These are phyloP conservation scores for Spodoptera exigua DNA, from an alignment of 2,888 invertebrate genomes.

Conservation along the genomic window DNA sequence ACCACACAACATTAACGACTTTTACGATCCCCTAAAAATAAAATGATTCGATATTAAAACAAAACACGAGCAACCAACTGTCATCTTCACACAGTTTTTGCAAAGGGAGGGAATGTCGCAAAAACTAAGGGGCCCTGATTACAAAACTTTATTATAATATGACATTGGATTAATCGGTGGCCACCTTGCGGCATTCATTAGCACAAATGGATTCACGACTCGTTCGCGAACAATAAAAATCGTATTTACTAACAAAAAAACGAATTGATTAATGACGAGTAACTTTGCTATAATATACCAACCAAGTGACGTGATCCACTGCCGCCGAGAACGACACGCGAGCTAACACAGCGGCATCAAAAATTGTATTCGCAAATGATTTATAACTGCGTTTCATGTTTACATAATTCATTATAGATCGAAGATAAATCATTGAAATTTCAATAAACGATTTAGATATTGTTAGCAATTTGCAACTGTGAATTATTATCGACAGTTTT, in stretches of 20 bases:
- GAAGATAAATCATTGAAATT: constrained; percentile 28
- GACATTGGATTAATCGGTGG: constrained; percentile 82
- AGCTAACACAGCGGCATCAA: constrained; percentile 29
- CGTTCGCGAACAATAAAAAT: constrained; percentile 83
- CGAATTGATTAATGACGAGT: constrained; percentile 83
- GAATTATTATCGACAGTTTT: constrained; percentile 43
- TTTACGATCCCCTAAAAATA: constrained; percentile 15
- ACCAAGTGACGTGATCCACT: constrained; percentile 41
- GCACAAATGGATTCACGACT: constrained; percentile 80
- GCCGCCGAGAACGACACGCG: constrained; percentile 40
- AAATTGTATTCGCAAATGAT: constrained; percentile 38
- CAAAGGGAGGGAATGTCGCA: constrained; percentile 57
- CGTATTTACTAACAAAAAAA: constrained; percentile 79
- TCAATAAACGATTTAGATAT: constrained; percentile 50
- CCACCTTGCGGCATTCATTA: constrained; percentile 86
- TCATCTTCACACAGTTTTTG: constrained; percentile 69
- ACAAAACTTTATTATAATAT: constrained; percentile 76
- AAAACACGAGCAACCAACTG: constrained; percentile 62
- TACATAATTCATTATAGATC: constrained; percentile 39
- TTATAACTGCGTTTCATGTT: constrained; percentile 42
- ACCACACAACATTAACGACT: constrained; percentile 39
- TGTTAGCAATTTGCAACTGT: constrained; percentile 28
- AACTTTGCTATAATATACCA: constrained; percentile 48
- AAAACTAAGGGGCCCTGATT: constrained; percentile 66
- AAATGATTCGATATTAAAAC: constrained; percentile 55